Evolutionary conservation across 2,797 vertebrate genomes (phyloP), one percentile per base, ranked within the genome.

Genomic region (Eupleurogrammus muticus): DNA sequence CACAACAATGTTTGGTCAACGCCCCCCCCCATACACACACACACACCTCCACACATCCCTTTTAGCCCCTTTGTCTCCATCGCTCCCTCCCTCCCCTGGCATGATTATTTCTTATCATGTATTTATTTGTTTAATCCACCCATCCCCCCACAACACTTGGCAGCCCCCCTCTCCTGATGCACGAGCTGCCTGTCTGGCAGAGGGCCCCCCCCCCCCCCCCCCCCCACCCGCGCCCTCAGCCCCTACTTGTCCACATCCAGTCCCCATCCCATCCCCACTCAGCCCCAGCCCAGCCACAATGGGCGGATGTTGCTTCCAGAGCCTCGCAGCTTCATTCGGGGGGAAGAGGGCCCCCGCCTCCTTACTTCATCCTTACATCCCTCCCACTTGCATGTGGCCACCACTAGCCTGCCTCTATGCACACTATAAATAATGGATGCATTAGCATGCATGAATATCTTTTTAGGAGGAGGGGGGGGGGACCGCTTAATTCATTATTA

Each of bases 71-170:
- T 94, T 94, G 93, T 94, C 92, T 95, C 85, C 89, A 80, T 77
- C 69, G 49, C 87, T 48, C 90, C 79, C 87, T 83, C 82, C 88
- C 85, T 87, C 87, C n/a, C 87, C 88, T 88, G 85, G 87, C 89
- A 85, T 88, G 90, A 93, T 94, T 93, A 92, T 94, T 94, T 93
- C 93, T 94, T 94, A 94, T 95, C 94, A 92, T 93, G 94, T 94
- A 93, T 95, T 94, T 94, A 94, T 94, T 94, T 94, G 89, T 93
- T 94, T 94, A 95, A 94, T 94, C 92, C 91, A 79, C 89, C 92
- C 91, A 83, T 90, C 90, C 93, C 92, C 91, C 87, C 59, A 84
- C 75, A 87, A 71, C 89, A 89, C 87, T 93, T 83, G 85, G 90
- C 85, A 86, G 86, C 28, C 28, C n/a, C 88, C 89, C 81, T 76